A percentile compares a stretch with the other conserved stretches of the same genome.
Conservation (phyloP, 2,113 vertebrate species). For the Gnathonemus longibarbis region DNA sequence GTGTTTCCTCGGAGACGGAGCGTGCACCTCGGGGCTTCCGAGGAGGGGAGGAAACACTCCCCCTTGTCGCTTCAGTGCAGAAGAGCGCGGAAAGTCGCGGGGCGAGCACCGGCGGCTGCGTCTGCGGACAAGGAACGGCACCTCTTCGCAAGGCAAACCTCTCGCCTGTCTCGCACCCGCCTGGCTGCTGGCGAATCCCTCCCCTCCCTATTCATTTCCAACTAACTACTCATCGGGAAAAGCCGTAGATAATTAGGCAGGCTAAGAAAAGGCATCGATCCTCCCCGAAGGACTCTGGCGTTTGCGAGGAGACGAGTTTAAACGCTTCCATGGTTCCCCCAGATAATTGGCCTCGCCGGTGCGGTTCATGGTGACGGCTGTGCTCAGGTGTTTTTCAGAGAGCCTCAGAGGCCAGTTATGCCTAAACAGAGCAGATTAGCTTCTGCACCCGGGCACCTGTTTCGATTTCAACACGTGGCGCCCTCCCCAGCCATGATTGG, state of each 20-base stretch:
- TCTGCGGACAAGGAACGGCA: neutral
- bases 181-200: neutral
- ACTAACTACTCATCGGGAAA: slow-evolving; percentile 36
- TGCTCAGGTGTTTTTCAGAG: slow-evolving; percentile 15
- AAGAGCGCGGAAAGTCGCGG: neutral
- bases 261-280: slow-evolving; percentile 29
- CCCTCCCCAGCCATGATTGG: neutral
- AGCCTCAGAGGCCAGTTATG: neutral
- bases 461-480: neutral
- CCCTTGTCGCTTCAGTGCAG: neutral
- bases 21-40: neutral
- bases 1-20: neutral
- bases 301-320: slow-evolving; percentile 16
- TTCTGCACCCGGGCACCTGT: slow-evolving; percentile 2
- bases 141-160: neutral
- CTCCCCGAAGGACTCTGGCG: slow-evolving; percentile 22
- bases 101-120: neutral
- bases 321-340: slow-evolving; percentile 8
- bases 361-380: slow-evolving; percentile 22
- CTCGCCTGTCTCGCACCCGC: neutral
- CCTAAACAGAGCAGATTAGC: neutral
- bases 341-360: slow-evolving; percentile 18
- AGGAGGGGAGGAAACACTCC: neutral
- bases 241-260: slow-evolving; percentile 34
- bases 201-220: neutral